phyloP scores from a whole-genome alignment of 92 coral and sea anemone species.

The Anthopleura xanthogrammica region DNA sequence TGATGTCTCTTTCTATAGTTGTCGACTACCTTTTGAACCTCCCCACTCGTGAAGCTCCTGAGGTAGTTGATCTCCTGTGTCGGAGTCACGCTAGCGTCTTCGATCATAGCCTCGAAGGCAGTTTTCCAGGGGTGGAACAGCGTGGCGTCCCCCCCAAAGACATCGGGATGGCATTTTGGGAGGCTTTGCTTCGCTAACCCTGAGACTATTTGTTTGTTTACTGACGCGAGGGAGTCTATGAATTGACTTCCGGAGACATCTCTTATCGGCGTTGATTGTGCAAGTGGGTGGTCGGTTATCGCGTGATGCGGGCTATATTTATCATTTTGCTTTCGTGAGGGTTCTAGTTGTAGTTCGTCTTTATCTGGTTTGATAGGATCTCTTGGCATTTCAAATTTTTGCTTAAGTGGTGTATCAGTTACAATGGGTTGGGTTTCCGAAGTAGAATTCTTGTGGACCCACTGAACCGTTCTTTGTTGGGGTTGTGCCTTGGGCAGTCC shows the following conservation, averaged over 20 bases:
- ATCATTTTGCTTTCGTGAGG: neutral
- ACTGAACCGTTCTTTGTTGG: no score
- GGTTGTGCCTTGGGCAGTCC: no score
- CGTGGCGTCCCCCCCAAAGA: conserved; percentile 38
- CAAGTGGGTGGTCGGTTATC: no score
- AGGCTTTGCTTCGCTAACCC: conserved; percentile 39
- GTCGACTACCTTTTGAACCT: conserved; percentile 39
- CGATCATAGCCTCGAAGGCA: conserved; percentile 51
- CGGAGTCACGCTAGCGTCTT: conserved; percentile 43
- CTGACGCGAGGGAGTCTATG: neutral
- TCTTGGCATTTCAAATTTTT: no score
- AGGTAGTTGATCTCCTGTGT: conserved; percentile 47
- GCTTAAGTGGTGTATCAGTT: no score
- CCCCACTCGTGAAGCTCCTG: conserved; percentile 43
- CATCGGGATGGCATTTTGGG: conserved; percentile 47
- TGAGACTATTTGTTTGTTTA: conserved; percentile 42
- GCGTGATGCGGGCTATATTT: neutral
- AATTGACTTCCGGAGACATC: no score
- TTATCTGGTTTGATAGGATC: no score
- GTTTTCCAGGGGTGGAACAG: conserved; percentile 55
- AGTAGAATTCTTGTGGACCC: no score
- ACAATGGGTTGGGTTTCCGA: no score
- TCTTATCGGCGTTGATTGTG: no score
- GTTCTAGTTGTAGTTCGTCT: no score
- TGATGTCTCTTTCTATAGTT: conserved; percentile 44